A percentile compares a stretch with the other conserved stretches of the same genome.
Conservation (phyloP, 2,797 vertebrate genomes). For the Adrianichthys oophorus region DNA sequence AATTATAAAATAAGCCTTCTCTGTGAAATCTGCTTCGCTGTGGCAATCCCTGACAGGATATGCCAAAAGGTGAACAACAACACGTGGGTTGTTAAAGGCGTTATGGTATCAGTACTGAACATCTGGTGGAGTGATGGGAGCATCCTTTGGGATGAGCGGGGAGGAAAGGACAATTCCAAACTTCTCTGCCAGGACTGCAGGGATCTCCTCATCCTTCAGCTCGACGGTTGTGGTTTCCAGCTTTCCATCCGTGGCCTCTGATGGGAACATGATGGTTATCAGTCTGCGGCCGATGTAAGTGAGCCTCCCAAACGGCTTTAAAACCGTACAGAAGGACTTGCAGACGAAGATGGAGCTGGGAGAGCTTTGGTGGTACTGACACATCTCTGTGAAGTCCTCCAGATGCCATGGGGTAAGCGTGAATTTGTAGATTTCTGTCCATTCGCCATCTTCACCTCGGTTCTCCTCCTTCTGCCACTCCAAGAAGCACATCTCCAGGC, state of each 20-base stretch:
- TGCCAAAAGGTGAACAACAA: too few species aligned
- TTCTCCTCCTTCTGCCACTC: constrained; percentile 60
- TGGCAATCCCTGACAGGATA: too few species aligned
- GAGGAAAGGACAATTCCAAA: constrained; percentile 71
- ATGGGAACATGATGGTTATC: constrained; percentile 46
- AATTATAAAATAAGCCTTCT: too few species aligned
- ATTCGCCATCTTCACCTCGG: constrained; percentile 30
- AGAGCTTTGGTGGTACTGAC: constrained; percentile 79
- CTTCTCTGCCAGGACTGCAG: constrained; percentile 57
- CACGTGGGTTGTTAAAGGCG: too few species aligned
- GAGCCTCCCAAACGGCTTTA: constrained; percentile 60
- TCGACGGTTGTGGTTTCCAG: constrained; percentile 50
- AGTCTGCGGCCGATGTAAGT: constrained; percentile 74
- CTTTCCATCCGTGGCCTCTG: constrained; percentile 20
- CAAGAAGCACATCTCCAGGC: constrained; percentile 43
- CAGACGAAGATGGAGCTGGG: constrained; percentile 74
- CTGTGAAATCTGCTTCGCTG: too few species aligned
- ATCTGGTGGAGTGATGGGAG: constrained; percentile 42
- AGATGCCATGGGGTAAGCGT: constrained; percentile 58
- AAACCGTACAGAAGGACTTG: constrained; percentile 78
- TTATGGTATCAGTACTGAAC: constrained; percentile 44
- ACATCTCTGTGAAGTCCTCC: constrained; percentile 77
- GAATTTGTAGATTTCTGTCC: constrained; percentile 75
- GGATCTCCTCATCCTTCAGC: constrained; percentile 74
- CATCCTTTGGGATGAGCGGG: constrained; percentile 74